phyloP scores from a whole-genome alignment of 2,113 vertebrate species.

The Eretmochelys imbricata region DNA sequence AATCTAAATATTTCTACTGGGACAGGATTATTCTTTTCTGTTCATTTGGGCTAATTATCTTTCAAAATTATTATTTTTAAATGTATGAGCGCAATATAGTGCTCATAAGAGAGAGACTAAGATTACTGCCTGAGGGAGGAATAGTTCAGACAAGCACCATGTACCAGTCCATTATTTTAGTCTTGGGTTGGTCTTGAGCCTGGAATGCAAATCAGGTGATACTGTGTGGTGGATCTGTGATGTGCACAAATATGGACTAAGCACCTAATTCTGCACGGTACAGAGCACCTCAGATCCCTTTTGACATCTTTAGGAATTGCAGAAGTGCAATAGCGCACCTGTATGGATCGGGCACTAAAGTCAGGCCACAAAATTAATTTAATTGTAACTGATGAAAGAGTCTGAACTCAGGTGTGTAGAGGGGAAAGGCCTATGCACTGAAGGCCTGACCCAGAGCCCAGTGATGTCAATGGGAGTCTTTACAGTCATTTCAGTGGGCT shows the following conservation, averaged over 20 bases:
- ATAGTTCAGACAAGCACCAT: background rate
- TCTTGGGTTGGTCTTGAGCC: background rate
- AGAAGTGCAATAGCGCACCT: background rate
- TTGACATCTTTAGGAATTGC: background rate
- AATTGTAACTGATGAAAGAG: background rate
- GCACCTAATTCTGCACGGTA: background rate
- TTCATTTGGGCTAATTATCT: background rate
- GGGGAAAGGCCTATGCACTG: background rate
- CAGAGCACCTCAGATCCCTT: background rate
- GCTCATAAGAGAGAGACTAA: background rate
- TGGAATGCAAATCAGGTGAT: fast-evolving
- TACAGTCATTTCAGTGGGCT: background rate
- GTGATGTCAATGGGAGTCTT: background rate
- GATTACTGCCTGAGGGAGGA: background rate
- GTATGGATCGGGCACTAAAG: background rate
- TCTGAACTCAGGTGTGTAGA: background rate
- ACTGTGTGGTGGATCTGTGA: background rate
- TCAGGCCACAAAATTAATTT: background rate
- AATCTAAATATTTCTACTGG: background rate
- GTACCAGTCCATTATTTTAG: background rate
- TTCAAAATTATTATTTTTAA: background rate
- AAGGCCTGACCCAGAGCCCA: background rate
- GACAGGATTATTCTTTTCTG: background rate
- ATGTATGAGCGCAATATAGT: background rate
- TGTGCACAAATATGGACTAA: background rate